These are phyloP conservation scores for Pseudomyrmex cubaensis DNA, from an alignment of 1,140 invertebrate genomes.

Conservation along the genomic window DNA sequence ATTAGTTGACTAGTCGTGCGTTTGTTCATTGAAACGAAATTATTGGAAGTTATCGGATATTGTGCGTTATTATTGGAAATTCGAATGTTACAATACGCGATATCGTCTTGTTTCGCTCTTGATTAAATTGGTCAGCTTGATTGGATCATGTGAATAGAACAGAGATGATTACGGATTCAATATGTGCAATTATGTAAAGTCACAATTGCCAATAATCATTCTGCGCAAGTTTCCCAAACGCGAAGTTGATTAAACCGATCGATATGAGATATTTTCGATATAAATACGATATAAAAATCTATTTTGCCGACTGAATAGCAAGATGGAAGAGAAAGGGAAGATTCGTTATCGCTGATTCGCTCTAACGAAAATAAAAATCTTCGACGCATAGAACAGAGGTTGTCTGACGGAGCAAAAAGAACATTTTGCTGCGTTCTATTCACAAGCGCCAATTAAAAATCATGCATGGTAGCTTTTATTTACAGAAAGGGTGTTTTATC, in stretches of 20 bases:
- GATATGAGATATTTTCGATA: not conserved
- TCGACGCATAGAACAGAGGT: not conserved
- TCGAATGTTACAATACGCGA: not conserved
- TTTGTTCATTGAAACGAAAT: not conserved
- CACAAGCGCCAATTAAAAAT: slow-evolving; percentile 28
- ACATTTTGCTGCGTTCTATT: not conserved
- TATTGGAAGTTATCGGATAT: slow-evolving; percentile 4
- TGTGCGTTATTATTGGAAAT: slow-evolving; percentile 17
- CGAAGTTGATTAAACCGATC: not conserved
- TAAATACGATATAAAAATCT: not conserved
- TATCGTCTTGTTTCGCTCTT: slow-evolving; percentile 16
- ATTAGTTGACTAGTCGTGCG: not conserved
- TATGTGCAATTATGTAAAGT: not conserved
- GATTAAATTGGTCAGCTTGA: slow-evolving; percentile 25
- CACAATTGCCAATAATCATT: not conserved
- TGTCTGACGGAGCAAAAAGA: not conserved
- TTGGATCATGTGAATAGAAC: not conserved
- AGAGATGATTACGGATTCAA: not conserved
- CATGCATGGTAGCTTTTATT: slow-evolving; percentile 16
- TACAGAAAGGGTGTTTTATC: slow-evolving; percentile 41
- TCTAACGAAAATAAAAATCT: slow-evolving; percentile 14
- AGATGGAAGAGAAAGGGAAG: not conserved
- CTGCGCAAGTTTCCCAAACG: not conserved
- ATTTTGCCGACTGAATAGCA: not conserved
- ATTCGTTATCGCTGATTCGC: slow-evolving; percentile 5